These are phyloP conservation scores for Dascillus cervinus DNA, from an alignment of 2,888 invertebrate species.

Conservation along the genomic window DNA sequence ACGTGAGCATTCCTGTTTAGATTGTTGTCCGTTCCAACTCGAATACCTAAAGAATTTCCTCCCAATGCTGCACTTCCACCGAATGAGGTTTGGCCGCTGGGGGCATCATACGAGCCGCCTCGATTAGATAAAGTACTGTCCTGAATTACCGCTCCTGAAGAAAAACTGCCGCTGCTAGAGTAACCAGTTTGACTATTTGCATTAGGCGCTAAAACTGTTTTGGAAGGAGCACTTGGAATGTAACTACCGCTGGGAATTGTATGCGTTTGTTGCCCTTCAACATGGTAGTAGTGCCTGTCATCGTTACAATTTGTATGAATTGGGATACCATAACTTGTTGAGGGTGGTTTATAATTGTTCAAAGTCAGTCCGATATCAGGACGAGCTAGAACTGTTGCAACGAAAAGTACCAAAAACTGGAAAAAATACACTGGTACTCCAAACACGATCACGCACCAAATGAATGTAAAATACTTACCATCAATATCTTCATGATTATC, in stretches of 20 bases:
- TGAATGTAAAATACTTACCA: constrained; percentile 29
- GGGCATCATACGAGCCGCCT: background rate
- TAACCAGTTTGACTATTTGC: too few species aligned
- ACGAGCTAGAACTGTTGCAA: constrained; percentile 49
- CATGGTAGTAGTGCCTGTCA: background rate
- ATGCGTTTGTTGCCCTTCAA: background rate
- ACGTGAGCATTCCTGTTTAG: too few species aligned
- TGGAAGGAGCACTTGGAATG: constrained; percentile 13
- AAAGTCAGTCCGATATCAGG: constrained; percentile 43
- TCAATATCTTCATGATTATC: constrained; percentile 27
- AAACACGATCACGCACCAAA: constrained; percentile 3
- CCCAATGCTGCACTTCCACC: background rate
- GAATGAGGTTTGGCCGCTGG: background rate
- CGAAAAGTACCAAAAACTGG: constrained; percentile 30
- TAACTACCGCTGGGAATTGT: constrained; percentile 17
- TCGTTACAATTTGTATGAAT: constrained; percentile 19
- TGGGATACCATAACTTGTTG: constrained; percentile 43
- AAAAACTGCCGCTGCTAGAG: too few species aligned
- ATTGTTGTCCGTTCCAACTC: too few species aligned
- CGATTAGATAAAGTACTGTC: background rate
- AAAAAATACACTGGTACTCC: constrained; percentile 3
- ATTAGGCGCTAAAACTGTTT: constrained; percentile 5
- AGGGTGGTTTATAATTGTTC: constrained; percentile 43
- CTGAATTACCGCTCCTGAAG: too few species aligned
- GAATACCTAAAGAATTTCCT: too few species aligned